Evolutionary conservation across 1,140 invertebrate species (phyloP), one percentile per base, ranked within the genome.

Genomic region (Drosophila grimshawi): DNA sequence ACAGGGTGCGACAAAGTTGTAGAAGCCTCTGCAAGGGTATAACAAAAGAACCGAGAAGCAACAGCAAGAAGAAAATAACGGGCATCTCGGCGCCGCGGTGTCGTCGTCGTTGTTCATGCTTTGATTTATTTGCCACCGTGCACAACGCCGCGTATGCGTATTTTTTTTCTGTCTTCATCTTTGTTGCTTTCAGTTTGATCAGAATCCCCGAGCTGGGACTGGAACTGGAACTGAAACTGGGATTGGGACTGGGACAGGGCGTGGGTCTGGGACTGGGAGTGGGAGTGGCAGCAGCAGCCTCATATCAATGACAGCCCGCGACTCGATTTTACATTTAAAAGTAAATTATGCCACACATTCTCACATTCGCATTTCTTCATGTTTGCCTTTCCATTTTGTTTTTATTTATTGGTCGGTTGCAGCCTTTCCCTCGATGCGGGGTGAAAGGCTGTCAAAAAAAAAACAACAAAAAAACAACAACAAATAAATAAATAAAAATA

Each of bases 301-400:
- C 63, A 55, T 82, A 86, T 86, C 81, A 86, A 86, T 86, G 83
- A 79, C 82, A 86, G 76, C 65, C 39, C 46, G 55, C 57, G 11
- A 59, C 51, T 86, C 76, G 76, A 81, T 86, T 86, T 86, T 83
- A 71, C 80, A 86, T 86, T 86, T 88, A 86, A 88, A 86, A 88
- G 83, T 88, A 71, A 88, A 86, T 86, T 86, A 88, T 88, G 59
- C 67, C 43, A 59, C 37, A 46, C 30, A 45, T 59, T 59, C 5
- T 7, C 41, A 5, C 43, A 60, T 35, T 29, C 43, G 49, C 19
- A 46, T 66, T 65, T 46, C 59, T 63, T 70, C 67, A 83, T 45
- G 41, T 51, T 49, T 19, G 49, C 29, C 51, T n/a, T 49, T 35
- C 3, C 30, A 10, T 5, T 49, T 35, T 55, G 19, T 8, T 45